phyloP scores from a whole-genome alignment of 2,888 invertebrate species.

The Himalopsyche anomala region DNA sequence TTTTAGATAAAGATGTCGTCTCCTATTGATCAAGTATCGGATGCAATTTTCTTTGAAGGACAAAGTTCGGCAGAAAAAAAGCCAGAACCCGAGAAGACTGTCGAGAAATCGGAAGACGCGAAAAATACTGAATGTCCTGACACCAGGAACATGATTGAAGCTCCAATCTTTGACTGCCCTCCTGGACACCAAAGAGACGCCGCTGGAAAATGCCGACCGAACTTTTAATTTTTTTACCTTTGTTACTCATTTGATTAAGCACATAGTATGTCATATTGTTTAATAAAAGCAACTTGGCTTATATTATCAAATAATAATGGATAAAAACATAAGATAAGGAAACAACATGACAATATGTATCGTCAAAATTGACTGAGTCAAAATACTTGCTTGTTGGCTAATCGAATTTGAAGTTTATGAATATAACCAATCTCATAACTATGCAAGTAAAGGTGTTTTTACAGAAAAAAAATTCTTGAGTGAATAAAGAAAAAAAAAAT shows the following conservation, averaged over 20 bases:
- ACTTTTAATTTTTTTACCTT: not conserved
- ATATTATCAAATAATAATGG: no score
- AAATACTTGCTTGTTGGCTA: not conserved
- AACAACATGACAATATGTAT: not conserved
- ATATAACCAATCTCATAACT: not conserved
- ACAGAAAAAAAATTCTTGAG: no score
- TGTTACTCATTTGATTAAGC: not conserved
- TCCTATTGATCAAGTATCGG: not conserved
- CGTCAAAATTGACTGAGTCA: not conserved
- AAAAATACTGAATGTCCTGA: not conserved
- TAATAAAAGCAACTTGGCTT: no score
- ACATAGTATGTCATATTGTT: not conserved
- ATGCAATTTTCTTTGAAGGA: not conserved
- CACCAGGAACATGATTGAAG: conserved; percentile 38
- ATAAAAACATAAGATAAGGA: no score
- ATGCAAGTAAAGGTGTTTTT: not conserved
- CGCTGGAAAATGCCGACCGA: conserved; percentile 41
- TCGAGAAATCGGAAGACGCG: not conserved
- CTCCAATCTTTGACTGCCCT: not conserved
- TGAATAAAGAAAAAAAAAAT: no score
- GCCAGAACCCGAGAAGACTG: not conserved
- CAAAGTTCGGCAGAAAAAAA: not conserved
- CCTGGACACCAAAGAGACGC: not conserved
- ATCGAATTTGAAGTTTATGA: not conserved
- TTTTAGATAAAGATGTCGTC: not conserved